A percentile compares a stretch with the other conserved stretches of the same genome.
These are phyloP conservation scores for Neomonachus schauinslandi DNA, from an alignment of 2,113 vertebrate species.

Conservation along the genomic window DNA sequence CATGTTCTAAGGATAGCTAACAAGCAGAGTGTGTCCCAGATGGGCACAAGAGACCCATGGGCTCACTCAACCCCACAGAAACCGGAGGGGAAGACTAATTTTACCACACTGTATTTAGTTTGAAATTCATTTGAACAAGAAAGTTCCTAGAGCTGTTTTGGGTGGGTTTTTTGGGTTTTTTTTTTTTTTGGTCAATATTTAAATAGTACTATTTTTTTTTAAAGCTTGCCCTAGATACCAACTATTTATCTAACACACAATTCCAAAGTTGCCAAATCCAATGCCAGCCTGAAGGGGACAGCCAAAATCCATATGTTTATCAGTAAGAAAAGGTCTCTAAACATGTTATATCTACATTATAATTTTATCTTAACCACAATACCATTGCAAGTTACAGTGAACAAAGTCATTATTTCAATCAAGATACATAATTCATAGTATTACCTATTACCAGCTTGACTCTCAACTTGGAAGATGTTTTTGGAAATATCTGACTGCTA, in stretches of 20 bases:
- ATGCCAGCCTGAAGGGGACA: not conserved
- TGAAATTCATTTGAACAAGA: conserved; percentile 40
- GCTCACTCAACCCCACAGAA: not conserved
- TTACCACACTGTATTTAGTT: conserved; percentile 63
- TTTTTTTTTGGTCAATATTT: conserved; percentile 59
- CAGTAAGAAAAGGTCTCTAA: conserved; percentile 21
- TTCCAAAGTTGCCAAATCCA: conserved; percentile 56
- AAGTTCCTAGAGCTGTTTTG: conserved; percentile 69
- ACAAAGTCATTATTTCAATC: not conserved
- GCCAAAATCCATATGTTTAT: not conserved
- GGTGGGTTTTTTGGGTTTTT: not conserved
- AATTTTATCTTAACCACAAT: conserved; percentile 10
- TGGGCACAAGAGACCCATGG: not conserved
- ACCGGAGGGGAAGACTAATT: conserved; percentile 50
- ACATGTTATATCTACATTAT: not conserved
- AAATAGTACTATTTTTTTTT: conserved; percentile 58
- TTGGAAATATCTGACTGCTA: not conserved
- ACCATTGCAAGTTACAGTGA: not conserved
- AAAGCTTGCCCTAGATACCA: conserved; percentile 67
- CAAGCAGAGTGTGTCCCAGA: not conserved
- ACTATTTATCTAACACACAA: conserved; percentile 70
- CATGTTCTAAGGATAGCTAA: conserved; percentile 45
- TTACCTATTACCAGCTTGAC: not conserved
- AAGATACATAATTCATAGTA: not conserved
- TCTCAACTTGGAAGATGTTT: not conserved